Evolutionary conservation across 2,888 invertebrate genomes (phyloP), one percentile per base, ranked within the genome.

Genomic region (Venusia cambrica): DNA sequence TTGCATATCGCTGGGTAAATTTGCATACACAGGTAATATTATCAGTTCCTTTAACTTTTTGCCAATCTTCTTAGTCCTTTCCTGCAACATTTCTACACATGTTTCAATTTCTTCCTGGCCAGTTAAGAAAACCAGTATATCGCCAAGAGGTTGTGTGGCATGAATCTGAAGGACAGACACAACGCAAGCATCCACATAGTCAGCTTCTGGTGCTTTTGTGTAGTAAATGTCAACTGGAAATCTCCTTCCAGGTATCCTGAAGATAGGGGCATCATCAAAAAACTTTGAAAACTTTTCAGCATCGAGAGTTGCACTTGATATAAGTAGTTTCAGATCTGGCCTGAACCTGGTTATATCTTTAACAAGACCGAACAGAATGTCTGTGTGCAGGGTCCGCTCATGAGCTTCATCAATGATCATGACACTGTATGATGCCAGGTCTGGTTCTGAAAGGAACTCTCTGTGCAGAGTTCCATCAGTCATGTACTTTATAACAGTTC

Each of bases 391-490:
- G 0, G 99, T 99, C 19, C 99, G 89, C 75, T 99, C 99, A 81
- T 99, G 99, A 45, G 99, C 99, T 87, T 99, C 99, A 75, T 99
- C 99, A 66, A 99, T 97, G 38, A 99, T 99, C 94, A 99, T 96
- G 0, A 98, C 98, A 87, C 96, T 97, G 77, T 99, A 99, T 1
- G 96, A 93, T 19, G 93, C 94, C 35, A 99, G 87, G 87, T 98
- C 98, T 0, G 99, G 99, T 75, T 99, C 99, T 20, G 97, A 95
- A 1, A 99, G 89, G 74, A 99, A 99, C 83, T 99, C 99, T 62
- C 99, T 88, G 49, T 99, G 94, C 20, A 99, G 79, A 64, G 99
- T 99, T 62, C 99, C 99, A 80, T 99, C 99, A 13, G 99, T 99
- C 99, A 99, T 99, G 69, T 99, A 99, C 77, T 99, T 99, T 26